phyloP scores from a whole-genome alignment of 2,888 invertebrate species.

The Hirudinaria manillensis region DNA sequence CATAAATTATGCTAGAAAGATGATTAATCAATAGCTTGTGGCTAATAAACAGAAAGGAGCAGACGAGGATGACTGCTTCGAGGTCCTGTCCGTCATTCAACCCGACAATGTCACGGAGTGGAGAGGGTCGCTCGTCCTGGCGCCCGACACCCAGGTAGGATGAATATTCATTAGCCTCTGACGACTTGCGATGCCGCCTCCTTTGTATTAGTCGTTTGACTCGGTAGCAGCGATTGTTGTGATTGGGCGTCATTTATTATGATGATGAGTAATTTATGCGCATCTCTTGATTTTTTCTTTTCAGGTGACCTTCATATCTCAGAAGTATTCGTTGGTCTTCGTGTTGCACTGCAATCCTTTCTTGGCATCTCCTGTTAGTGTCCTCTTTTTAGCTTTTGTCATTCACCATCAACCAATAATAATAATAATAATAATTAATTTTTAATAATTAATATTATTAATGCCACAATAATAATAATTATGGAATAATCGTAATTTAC shows the following conservation, averaged over 20 bases:
- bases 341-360: slow-evolving; percentile 74
- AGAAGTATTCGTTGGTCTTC: slow-evolving; percentile 68
- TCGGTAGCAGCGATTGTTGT: not conserved
- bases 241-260: not conserved
- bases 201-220: not conserved
- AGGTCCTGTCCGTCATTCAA: slow-evolving; percentile 35
- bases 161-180: not conserved
- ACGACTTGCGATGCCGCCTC: not conserved
- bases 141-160: slow-evolving; percentile 39
- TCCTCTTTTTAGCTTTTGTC: not conserved
- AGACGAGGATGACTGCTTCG: slow-evolving; percentile 29
- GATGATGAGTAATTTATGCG: not conserved
- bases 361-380: slow-evolving; percentile 64
- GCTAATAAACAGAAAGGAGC: not conserved
- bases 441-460: too few species aligned
- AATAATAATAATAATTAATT: too few species aligned
- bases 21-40: too few species aligned
- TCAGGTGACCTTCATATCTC: slow-evolving; percentile 64
- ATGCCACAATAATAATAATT: too few species aligned
- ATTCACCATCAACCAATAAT: too few species aligned
- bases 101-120: not conserved
- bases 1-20: too few species aligned
- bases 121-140: slow-evolving; percentile 37
- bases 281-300: slow-evolving; percentile 39
- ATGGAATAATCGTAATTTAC: too few species aligned